Conservation (phyloP, 1,140 invertebrate species). For the Xylocopa sonorina region DNA sequence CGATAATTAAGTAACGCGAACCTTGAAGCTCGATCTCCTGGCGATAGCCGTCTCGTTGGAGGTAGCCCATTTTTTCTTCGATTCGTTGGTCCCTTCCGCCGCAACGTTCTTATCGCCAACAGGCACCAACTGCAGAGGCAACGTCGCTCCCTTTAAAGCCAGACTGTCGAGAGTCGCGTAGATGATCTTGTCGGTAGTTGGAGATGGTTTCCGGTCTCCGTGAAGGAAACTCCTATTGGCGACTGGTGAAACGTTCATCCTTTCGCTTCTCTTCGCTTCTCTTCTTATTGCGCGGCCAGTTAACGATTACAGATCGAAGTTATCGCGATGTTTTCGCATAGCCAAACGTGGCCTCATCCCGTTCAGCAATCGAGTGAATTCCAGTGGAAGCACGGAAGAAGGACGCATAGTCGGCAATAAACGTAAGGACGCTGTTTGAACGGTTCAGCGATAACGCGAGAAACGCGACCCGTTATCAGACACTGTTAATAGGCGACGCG, state of each 20-base stretch:
- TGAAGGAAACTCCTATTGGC: slow-evolving; percentile 76
- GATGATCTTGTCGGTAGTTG: slow-evolving; percentile 61
- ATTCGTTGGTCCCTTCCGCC: slow-evolving; percentile 5
- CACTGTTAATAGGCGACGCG: background rate
- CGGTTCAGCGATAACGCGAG: slow-evolving; percentile 7
- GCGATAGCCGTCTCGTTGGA: background rate
- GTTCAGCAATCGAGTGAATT: too few species aligned
- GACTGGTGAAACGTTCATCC: slow-evolving; percentile 66
- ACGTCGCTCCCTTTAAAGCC: slow-evolving; percentile 73
- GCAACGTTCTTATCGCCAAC: slow-evolving; percentile 61
- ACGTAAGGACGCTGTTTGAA: background rate
- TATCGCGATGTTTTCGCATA: too few species aligned
- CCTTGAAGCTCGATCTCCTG: slow-evolving; percentile 34
- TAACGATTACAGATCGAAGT: too few species aligned
- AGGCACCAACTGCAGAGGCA: slow-evolving; percentile 74
- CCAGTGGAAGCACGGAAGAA: too few species aligned
- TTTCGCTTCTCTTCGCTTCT: background rate
- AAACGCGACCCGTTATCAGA: slow-evolving; percentile 16
- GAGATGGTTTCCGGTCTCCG: slow-evolving; percentile 50
- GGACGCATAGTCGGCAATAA: too few species aligned
- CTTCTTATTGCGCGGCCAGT: background rate
- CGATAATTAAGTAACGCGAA: slow-evolving; percentile 23
- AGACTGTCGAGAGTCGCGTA: slow-evolving; percentile 77
- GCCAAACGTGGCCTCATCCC: too few species aligned
- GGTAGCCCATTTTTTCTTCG: slow-evolving; percentile 50